Conservation (phyloP, 2,113 vertebrate genomes). For the Antidorcas marsupialis region DNA sequence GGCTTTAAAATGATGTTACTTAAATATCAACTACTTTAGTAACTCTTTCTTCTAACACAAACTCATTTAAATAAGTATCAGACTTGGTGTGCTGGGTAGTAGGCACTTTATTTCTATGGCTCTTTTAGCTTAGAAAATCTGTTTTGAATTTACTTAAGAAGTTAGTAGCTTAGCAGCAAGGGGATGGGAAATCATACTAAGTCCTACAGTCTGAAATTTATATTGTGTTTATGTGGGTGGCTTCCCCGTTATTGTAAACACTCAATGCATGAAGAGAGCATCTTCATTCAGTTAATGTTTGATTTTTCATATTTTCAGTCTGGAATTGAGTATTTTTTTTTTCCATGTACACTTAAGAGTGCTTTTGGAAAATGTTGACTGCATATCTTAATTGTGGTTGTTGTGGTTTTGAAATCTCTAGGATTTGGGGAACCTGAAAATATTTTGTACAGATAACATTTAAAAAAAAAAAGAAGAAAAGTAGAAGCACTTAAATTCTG, state of each 20-base stretch:
- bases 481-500: conserved; percentile 60
- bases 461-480: conserved; percentile 60
- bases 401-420: conserved; percentile 71
- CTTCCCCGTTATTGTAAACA: background rate
- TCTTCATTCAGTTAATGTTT: conserved; percentile 51
- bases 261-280: conserved; percentile 14
- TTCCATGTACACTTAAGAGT: conserved; percentile 44
- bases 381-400: conserved; percentile 57
- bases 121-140: conserved; percentile 34
- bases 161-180: background rate
- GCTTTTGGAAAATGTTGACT: conserved; percentile 47
- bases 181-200: background rate
- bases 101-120: background rate
- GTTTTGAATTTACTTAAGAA: conserved; percentile 28
- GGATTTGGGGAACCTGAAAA: conserved; percentile 53
- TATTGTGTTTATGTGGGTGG: background rate
- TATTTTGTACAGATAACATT: conserved; percentile 67
- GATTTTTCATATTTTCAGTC: conserved; percentile 26
- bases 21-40: conserved; percentile 10
- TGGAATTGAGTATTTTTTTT: conserved; percentile 50
- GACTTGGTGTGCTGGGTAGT: background rate
- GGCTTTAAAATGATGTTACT: conserved; percentile 12
- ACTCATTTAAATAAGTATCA: background rate
- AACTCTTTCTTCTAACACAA: background rate
- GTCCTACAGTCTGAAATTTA: background rate